Percentiles rank a stretch among this genome's conserved stretches.
phyloP scores from a whole-genome alignment of 2,113 vertebrate species.

The Cyprinodon variegatus region DNA sequence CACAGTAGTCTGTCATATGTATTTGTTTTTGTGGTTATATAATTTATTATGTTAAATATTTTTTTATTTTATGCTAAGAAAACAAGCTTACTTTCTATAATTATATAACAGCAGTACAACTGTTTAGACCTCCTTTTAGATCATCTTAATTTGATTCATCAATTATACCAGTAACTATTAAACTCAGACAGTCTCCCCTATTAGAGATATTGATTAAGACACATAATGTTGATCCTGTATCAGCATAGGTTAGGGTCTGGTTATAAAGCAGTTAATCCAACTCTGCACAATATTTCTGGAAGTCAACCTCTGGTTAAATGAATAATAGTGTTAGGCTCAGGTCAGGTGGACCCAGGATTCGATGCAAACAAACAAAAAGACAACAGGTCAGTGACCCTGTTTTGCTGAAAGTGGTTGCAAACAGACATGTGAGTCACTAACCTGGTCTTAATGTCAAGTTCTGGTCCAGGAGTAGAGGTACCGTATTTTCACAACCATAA shows the following conservation, averaged over 20 bases:
- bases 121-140: neutral
- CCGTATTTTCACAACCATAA: too few relatives aligned
- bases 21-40: neutral
- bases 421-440: too few relatives aligned
- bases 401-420: too few relatives aligned
- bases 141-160: conserved; percentile 12
- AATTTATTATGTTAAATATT: neutral
- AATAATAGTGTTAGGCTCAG: too few relatives aligned
- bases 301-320: too few relatives aligned
- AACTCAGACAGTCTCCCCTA: neutral
- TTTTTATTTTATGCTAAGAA: neutral
- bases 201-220: conserved; percentile 3
- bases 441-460: too few relatives aligned
- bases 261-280: too few relatives aligned
- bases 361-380: too few relatives aligned
- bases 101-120: neutral
- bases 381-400: too few relatives aligned
- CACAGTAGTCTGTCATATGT: neutral
- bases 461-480: too few relatives aligned
- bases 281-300: too few relatives aligned
- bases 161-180: neutral
- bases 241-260: neutral
- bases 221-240: neutral
- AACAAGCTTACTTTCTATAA: neutral
- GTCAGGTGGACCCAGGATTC: too few relatives aligned